These are phyloP conservation scores for Cynoglossus semilaevis DNA, from an alignment of 2,113 vertebrate genomes.

Conservation along the genomic window DNA sequence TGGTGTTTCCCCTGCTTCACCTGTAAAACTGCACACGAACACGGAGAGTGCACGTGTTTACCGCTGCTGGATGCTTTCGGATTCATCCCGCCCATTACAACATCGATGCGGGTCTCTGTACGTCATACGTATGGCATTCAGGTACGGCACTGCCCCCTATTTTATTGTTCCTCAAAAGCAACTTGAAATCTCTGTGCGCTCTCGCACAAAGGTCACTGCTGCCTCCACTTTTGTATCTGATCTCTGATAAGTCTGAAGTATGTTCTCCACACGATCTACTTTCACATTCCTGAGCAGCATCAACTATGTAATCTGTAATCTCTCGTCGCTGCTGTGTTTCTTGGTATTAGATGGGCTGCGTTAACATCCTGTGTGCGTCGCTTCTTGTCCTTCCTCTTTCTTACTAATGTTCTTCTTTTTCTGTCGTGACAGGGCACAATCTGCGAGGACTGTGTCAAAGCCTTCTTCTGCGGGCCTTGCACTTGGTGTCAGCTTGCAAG, in stretches of 20 bases:
- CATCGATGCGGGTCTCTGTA: constrained; percentile 56
- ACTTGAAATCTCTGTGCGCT: not conserved
- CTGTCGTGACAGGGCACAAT: constrained; percentile 55
- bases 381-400: not conserved
- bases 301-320: not conserved
- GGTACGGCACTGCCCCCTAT: constrained; percentile 15
- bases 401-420: not conserved
- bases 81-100: constrained; percentile 56
- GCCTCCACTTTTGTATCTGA: constrained; percentile 23
- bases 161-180: not conserved
- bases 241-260: constrained; percentile 11
- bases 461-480: constrained; percentile 65
- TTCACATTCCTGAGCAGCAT: constrained; percentile 5
- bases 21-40: constrained; percentile 58
- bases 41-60: constrained; percentile 72
- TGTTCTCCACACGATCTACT: constrained; percentile 1
- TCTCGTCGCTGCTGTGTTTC: too few relatives aligned
- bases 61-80: constrained; percentile 69
- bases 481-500: constrained; percentile 72
- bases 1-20: constrained; percentile 74
- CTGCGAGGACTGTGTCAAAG: constrained; percentile 57
- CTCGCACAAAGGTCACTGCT: constrained; percentile 1
- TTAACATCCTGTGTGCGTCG: not conserved
- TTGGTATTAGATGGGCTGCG: too few relatives aligned
- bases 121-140: constrained; percentile 59